Percentiles rank a stretch among this genome's conserved stretches.
These are phyloP conservation scores for Bothrops jararaca DNA, from an alignment of 2,113 vertebrate genomes.

Conservation along the genomic window DNA sequence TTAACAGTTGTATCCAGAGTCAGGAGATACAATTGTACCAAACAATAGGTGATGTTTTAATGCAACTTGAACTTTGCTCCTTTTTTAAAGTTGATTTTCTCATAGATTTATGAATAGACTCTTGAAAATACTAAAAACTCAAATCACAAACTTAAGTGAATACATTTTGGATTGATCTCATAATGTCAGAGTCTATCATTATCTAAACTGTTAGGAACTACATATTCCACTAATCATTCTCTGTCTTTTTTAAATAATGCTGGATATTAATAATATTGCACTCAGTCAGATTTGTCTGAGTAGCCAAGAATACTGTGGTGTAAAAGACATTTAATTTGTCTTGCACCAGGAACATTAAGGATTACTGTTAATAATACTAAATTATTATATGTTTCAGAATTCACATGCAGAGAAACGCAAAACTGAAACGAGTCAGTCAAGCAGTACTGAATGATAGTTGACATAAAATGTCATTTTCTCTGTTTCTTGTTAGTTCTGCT, in stretches of 20 bases:
- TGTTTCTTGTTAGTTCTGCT: slow-evolving; percentile 14
- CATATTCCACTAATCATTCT: neutral
- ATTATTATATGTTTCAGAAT: neutral
- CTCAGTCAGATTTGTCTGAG: neutral
- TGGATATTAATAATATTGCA: neutral
- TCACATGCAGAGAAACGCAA: neutral
- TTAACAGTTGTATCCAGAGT: too few relatives aligned
- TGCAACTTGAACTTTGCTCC: neutral
- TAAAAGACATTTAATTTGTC: neutral
- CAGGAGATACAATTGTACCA: neutral
- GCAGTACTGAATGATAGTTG: slow-evolving; percentile 9
- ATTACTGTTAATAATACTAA: neutral
- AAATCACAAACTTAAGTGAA: neutral
- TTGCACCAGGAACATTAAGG: neutral
- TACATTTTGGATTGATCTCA: neutral
- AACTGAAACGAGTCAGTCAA: neutral
- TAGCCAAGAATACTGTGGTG: neutral
- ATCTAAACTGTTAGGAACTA: neutral
- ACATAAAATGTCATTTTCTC: slow-evolving; percentile 10
- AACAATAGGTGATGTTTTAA: neutral
- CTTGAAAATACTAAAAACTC: neutral
- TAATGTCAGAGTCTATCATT: neutral
- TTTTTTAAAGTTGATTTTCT: neutral
- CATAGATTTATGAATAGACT: neutral
- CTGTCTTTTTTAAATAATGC: neutral